These are phyloP conservation scores for Dolichoris vasculosae DNA, from an alignment of 1,140 invertebrate species.

Conservation along the genomic window DNA sequence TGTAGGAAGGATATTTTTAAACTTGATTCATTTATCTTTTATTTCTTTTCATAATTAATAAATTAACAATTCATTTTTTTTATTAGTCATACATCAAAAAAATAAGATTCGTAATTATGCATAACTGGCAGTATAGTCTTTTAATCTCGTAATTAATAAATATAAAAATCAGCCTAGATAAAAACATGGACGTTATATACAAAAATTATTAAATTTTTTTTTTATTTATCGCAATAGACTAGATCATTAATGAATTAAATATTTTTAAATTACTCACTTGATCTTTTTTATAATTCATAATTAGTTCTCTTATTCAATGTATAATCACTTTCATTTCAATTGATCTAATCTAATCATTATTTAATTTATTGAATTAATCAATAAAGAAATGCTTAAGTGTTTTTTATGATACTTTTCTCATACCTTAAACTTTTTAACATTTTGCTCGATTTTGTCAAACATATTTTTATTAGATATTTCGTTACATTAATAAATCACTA, in stretches of 20 bases:
- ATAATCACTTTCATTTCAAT: conserved; percentile 52
- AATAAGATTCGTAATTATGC: conserved; percentile 62
- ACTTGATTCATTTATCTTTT: conserved; percentile 56
- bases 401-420: conserved; percentile 40
- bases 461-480: conserved; percentile 48
- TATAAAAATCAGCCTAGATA: conserved; percentile 69
- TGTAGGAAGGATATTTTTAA: neutral
- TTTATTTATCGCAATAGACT: conserved; percentile 57
- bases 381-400: conserved; percentile 51
- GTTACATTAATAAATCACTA: conserved; percentile 70
- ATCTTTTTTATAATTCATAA: conserved; percentile 39
- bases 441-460: conserved; percentile 32
- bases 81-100: conserved; percentile 62
- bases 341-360: conserved; percentile 49
- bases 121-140: conserved; percentile 57
- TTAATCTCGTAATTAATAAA: conserved; percentile 68
- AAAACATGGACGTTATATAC: conserved; percentile 62
- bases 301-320: conserved; percentile 51
- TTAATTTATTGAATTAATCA: conserved; percentile 49
- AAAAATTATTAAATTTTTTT: conserved; percentile 50
- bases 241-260: conserved; percentile 59
- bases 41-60: conserved; percentile 74
- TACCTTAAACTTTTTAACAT: conserved; percentile 44
- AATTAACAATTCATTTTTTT: conserved; percentile 71
- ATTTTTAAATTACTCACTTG: conserved; percentile 47